These are phyloP conservation scores for Petrolisthes cinctipes DNA, from an alignment of 2,888 invertebrate species.

Conservation along the genomic window DNA sequence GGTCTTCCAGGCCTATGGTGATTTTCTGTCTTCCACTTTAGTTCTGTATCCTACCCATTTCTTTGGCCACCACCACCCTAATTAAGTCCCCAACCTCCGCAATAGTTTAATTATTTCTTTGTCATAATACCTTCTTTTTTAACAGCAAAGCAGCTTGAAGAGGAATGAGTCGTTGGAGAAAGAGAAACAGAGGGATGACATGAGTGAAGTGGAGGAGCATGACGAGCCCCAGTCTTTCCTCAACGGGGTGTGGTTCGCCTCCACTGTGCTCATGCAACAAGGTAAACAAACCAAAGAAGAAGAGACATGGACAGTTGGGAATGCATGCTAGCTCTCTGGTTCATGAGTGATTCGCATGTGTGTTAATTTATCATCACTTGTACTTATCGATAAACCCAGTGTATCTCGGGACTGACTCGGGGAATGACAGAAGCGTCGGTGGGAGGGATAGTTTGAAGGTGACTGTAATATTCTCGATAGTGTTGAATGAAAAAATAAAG, in stretches of 20 bases:
- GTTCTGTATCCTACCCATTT: no score
- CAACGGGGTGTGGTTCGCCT: conserved; percentile 45
- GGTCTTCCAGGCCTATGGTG: no score
- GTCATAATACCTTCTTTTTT: no score
- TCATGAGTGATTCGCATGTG: no score
- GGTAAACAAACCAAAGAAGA: conserved; percentile 12
- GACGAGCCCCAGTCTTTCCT: conserved; percentile 32
- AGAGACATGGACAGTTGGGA: background rate
- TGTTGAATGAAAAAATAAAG: background rate
- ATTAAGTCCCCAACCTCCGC: no score
- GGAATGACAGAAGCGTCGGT: background rate
- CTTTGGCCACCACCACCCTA: no score
- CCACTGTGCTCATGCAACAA: conserved; percentile 55
- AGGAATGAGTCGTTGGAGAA: background rate
- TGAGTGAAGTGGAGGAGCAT: background rate
- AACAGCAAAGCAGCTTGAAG: no score
- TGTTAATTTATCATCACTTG: no score
- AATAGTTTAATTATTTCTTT: no score
- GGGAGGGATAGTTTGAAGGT: background rate
- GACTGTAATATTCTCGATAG: background rate
- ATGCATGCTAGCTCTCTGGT: background rate
- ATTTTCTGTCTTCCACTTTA: no score
- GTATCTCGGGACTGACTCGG: no score
- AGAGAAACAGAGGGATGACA: background rate
- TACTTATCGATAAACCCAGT: no score